These are phyloP conservation scores for Venustaconcha ellipsiformis DNA, from an alignment of 1,140 invertebrate species.

Conservation along the genomic window DNA sequence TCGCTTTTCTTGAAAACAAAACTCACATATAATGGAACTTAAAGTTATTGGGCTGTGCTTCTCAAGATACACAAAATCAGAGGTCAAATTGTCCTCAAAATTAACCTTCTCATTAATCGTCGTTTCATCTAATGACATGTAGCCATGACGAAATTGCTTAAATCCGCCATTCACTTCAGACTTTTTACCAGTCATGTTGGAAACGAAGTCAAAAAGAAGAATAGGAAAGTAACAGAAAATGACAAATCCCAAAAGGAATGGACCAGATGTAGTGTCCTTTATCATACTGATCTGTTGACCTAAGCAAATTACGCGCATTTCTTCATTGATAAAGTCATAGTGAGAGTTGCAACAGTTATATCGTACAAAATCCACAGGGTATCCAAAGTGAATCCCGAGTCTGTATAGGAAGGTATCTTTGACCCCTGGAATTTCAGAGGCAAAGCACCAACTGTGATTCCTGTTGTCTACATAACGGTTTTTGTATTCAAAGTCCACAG, in stretches of 20 bases:
- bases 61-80: slow-evolving; percentile 5
- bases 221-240: slow-evolving; percentile 11
- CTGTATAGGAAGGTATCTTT: slow-evolving; percentile 5
- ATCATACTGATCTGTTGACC: neutral
- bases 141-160: neutral
- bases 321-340: neutral
- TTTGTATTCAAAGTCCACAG: too few relatives aligned
- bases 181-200: neutral
- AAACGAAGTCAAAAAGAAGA: neutral
- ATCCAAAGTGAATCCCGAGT: slow-evolving; percentile 6
- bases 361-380: neutral
- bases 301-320: neutral
- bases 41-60: slow-evolving; percentile 2
- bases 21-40: neutral
- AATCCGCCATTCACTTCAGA: neutral
- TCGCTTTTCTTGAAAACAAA: neutral
- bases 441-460: slow-evolving; percentile 14
- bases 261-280: neutral
- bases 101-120: neutral
- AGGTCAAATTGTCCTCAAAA: neutral
- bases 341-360: slow-evolving; percentile 15
- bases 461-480: too few relatives aligned
- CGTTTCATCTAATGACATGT: neutral
- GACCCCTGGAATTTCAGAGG: slow-evolving; percentile 4
- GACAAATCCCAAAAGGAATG: slow-evolving; percentile 2